Evolutionary conservation across 1,140 invertebrate species (phyloP).

Genomic region (Euglossa dilemma): DNA sequence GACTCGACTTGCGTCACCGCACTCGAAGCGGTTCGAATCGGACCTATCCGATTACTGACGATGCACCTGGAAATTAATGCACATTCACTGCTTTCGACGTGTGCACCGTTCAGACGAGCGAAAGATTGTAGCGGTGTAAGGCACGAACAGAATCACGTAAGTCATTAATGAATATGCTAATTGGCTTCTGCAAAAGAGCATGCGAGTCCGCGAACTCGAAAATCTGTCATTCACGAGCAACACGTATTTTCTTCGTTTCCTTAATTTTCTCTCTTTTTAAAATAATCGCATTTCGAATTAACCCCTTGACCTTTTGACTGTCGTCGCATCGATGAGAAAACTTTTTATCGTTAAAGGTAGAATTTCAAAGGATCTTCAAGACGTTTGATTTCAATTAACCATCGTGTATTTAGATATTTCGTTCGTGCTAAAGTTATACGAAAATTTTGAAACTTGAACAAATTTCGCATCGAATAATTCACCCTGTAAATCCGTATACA

Average conservation of each 20-base stretch:
- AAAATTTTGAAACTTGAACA: too few species aligned
- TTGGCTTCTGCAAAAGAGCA: neutral
- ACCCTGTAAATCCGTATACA: too few species aligned
- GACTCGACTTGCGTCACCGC: neutral
- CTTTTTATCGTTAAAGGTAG: too few species aligned
- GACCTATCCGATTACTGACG: neutral
- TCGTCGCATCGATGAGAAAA: too few species aligned
- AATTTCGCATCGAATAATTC: too few species aligned
- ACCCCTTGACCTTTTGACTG: too few species aligned
- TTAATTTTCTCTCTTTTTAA: too few species aligned
- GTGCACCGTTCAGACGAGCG: neutral
- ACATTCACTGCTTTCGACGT: constrained; percentile 28
- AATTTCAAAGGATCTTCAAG: too few species aligned
- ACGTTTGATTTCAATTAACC: too few species aligned
- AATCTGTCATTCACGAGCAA: neutral
- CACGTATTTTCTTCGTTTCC: neutral
- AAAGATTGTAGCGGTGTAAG: neutral
- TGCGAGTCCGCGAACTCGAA: neutral
- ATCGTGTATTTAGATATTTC: too few species aligned
- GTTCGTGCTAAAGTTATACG: too few species aligned
- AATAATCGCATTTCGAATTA: too few species aligned
- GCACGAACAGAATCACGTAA: constrained; percentile 2
- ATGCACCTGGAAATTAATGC: constrained; percentile 2
- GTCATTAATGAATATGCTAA: neutral
- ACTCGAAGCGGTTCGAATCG: neutral